These are phyloP conservation scores for Cheilosia scutellata DNA, from an alignment of 2,888 invertebrate species.

Conservation along the genomic window DNA sequence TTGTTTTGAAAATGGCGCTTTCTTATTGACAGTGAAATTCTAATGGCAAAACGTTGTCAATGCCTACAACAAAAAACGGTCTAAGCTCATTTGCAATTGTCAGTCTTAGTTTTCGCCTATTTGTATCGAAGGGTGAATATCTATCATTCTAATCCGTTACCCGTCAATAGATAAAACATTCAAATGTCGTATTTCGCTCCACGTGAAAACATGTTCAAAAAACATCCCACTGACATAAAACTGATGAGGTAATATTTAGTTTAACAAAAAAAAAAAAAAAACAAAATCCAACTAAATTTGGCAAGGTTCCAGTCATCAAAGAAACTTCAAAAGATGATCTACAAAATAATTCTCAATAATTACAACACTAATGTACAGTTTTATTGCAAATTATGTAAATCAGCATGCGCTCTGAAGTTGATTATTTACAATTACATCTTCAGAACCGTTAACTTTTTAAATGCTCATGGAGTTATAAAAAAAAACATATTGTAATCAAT, in stretches of 20 bases:
- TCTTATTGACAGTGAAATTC: no score
- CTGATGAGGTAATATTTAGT: neutral
- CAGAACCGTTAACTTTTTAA: neutral
- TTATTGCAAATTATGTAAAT: neutral
- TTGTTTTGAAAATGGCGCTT: no score
- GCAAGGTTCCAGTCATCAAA: slow-evolving; percentile 37
- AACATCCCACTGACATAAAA: neutral
- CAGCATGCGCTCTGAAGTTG: neutral
- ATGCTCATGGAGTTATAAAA: neutral
- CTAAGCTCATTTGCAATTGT: no score
- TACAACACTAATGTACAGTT: neutral
- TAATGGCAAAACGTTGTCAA: no score
- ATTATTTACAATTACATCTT: neutral
- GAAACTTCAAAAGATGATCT: slow-evolving; percentile 45
- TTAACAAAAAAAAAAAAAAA: neutral
- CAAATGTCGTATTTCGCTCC: no score
- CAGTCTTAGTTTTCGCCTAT: no score
- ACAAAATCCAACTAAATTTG: slow-evolving; percentile 5
- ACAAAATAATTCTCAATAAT: slow-evolving; percentile 18
- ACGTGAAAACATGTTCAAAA: neutral
- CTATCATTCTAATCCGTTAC: no score
- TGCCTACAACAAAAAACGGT: no score
- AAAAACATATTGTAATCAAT: slow-evolving; percentile 1
- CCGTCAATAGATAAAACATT: no score
- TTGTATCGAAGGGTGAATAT: no score